These are phyloP conservation scores for Chrysopilus asiliformis DNA, from an alignment of 2,888 invertebrate genomes.

Conservation along the genomic window DNA sequence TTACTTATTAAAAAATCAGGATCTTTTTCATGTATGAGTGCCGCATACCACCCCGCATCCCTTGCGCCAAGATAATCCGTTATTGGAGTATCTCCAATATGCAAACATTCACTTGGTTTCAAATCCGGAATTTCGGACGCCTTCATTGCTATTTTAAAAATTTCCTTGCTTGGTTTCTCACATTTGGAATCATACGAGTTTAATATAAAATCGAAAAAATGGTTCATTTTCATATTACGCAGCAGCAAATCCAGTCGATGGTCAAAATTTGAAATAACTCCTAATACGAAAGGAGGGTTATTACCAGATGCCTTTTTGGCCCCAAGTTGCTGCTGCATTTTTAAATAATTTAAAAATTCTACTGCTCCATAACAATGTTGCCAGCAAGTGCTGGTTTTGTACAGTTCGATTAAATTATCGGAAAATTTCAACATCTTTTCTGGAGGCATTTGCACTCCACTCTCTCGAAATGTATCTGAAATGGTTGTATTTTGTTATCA, in stretches of 20 bases:
- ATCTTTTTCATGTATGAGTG: conserved; percentile 36
- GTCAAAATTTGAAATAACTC: conserved; percentile 83
- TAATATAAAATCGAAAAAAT: conserved; percentile 67
- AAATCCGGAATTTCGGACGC: conserved; percentile 35
- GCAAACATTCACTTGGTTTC: conserved; percentile 52
- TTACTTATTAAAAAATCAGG: conserved; percentile 29
- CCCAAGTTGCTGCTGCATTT: conserved; percentile 22
- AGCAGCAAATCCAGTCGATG: conserved; percentile 60
- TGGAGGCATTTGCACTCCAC: conserved; percentile 27
- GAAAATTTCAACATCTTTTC: conserved; percentile 41
- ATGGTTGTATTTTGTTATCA: too few relatives aligned
- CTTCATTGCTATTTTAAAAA: conserved; percentile 52
- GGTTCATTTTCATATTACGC: conserved; percentile 46
- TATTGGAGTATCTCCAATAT: conserved; percentile 65
- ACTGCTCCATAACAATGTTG: conserved; percentile 48
- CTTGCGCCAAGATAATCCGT: conserved; percentile 69
- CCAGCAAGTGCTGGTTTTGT: conserved; percentile 62
- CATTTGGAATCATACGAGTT: conserved; percentile 61
- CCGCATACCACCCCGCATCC: conserved; percentile 63
- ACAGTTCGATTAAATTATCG: conserved; percentile 50
- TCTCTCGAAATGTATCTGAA: conserved; percentile 29
- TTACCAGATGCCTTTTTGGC: conserved; percentile 14
- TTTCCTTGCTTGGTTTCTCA: conserved; percentile 60
- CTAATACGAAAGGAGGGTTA: conserved; percentile 37
- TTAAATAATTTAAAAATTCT: conserved; percentile 48